phyloP scores from a whole-genome alignment of 2,113 vertebrate species.

The Dermatemys mawii region DNA sequence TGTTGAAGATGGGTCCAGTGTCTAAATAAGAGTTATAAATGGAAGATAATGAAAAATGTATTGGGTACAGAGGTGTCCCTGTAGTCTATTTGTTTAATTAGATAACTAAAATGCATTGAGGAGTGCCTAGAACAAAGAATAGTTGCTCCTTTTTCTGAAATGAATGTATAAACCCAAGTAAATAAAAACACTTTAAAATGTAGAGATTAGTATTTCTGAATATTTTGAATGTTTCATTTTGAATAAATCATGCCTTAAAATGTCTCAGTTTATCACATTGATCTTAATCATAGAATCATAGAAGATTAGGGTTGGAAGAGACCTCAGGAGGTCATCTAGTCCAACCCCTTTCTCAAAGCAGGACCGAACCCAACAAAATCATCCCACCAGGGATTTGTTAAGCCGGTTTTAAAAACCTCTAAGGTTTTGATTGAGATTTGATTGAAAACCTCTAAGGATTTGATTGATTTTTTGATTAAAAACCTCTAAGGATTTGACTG shows the following conservation, averaged over 20 bases:
- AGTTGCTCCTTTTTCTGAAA: slow-evolving; percentile 38
- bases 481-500: too few relatives aligned
- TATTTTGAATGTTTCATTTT: slow-evolving; percentile 29
- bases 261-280: slow-evolving; percentile 6
- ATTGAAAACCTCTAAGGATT: too few relatives aligned
- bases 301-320: too few relatives aligned
- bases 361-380: too few relatives aligned
- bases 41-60: neutral
- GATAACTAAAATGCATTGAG: neutral
- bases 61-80: neutral
- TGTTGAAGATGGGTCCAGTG: neutral
- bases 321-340: too few relatives aligned
- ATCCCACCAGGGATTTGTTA: too few relatives aligned
- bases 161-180: slow-evolving; percentile 39
- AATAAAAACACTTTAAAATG: slow-evolving; percentile 57
- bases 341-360: too few relatives aligned
- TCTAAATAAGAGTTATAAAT: neutral
- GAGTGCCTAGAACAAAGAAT: slow-evolving; percentile 4
- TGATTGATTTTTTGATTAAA: too few relatives aligned
- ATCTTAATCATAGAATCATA: neutral
- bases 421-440: too few relatives aligned
- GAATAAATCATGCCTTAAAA: slow-evolving; percentile 27
- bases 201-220: slow-evolving; percentile 53
- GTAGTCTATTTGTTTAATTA: neutral
- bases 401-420: too few relatives aligned